These are phyloP conservation scores for Drosophila mauritiana DNA, from an alignment of 1,140 invertebrate genomes.

Conservation along the genomic window DNA sequence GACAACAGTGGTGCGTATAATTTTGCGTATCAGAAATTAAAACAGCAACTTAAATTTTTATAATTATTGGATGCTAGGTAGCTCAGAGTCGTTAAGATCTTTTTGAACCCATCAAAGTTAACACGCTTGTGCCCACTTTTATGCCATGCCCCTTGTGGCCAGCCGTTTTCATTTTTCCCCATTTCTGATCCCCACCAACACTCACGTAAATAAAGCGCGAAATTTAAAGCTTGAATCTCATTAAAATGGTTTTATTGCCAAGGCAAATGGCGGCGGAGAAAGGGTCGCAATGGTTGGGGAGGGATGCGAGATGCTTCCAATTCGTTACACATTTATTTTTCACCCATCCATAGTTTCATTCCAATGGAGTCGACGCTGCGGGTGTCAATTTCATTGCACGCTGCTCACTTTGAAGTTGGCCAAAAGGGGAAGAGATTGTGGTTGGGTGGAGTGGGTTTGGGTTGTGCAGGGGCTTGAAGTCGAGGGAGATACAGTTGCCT, in stretches of 20 bases:
- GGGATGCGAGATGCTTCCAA: constrained; percentile 55
- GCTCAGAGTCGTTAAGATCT: not conserved
- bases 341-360: constrained; percentile 66
- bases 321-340: constrained; percentile 77
- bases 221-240: constrained; percentile 82
- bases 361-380: constrained; percentile 62
- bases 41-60: not conserved
- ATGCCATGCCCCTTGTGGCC: constrained; percentile 20
- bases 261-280: constrained; percentile 27
- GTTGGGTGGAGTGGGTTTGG: not conserved
- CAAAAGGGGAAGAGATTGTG: constrained; percentile 25
- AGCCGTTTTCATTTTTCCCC: not conserved
- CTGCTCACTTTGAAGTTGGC: constrained; percentile 70
- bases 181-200: constrained; percentile 13
- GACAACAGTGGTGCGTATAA: no score
- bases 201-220: constrained; percentile 77
- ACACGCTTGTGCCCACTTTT: constrained; percentile 35
- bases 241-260: constrained; percentile 81
- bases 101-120: constrained; percentile 28
- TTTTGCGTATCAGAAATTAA: not conserved
- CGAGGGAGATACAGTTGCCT: constrained; percentile 50
- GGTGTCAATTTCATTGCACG: constrained; percentile 77
- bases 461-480: constrained; percentile 2
- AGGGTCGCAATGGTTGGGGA: not conserved
- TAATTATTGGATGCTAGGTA: constrained; percentile 3